Evolutionary conservation across 2,797 vertebrate species (phyloP).

Genomic region (Xyrichtys novacula): DNA sequence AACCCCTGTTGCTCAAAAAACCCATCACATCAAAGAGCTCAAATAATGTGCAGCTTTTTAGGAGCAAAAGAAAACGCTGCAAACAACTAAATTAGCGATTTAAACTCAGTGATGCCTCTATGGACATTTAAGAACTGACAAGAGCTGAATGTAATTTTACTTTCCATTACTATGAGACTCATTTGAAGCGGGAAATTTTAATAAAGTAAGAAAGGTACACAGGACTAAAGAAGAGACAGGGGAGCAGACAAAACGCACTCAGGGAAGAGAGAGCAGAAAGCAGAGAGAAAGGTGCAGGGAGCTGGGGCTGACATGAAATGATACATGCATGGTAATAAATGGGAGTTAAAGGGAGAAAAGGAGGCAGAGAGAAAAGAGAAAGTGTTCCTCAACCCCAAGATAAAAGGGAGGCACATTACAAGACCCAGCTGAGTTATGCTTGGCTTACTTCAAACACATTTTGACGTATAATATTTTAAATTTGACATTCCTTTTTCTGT

Average conservation of each 20-base stretch:
- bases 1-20: conserved; percentile 36
- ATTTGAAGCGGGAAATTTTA: conserved; percentile 52
- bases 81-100: conserved; percentile 28
- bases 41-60: conserved; percentile 51
- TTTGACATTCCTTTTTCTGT: conserved; percentile 41
- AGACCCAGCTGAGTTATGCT: conserved; percentile 56
- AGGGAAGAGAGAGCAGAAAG: conserved; percentile 38
- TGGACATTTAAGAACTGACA: conserved; percentile 50
- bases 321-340: conserved; percentile 67
- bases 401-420: conserved; percentile 54
- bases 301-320: conserved; percentile 63
- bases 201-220: conserved; percentile 41
- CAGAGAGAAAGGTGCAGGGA: conserved; percentile 46
- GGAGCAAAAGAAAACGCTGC: conserved; percentile 35
- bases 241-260: conserved; percentile 35
- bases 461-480: conserved; percentile 55
- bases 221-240: conserved; percentile 29
- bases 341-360: conserved; percentile 55
- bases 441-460: conserved; percentile 57
- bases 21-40: conserved; percentile 52
- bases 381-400: conserved; percentile 46
- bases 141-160: conserved; percentile 53
- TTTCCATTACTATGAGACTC: conserved; percentile 51
- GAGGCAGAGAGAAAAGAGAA: conserved; percentile 43
- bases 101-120: conserved; percentile 49